Evolutionary conservation across 2,113 vertebrate species (phyloP), one percentile per base, ranked within the genome.

Genomic region (Serilophus lunatus): DNA sequence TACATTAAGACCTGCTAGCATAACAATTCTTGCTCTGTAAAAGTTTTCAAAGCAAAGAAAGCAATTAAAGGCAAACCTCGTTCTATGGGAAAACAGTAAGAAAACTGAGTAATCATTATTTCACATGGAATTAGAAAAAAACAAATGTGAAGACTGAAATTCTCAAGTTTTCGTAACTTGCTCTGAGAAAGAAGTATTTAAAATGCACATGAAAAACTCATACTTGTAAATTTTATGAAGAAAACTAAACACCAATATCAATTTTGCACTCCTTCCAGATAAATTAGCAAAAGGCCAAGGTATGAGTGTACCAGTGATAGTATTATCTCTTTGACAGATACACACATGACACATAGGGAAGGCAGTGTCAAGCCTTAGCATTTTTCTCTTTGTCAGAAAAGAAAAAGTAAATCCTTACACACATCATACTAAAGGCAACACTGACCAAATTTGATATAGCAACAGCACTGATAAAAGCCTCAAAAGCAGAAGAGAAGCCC

Each of bases 71-170:
- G 3, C 6, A 57, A 57, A 33, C 3, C 5, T 3, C 12, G 45
- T 8, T 74, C 26, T 59, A 17, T 33, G 29, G 24, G 19, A 42
- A 72, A 92, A 31, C 6, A 53, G 17, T 54, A 66, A 53, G n/a
- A 61, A 91, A 88, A 12, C 4, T 10, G 18, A 74, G 8, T 18
- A 51, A 70, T 70, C 12, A 16, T 69, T 82, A 35, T 47, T 88
- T 47, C 12, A 45, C 0, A 0, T 25, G 22, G 25, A 81, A 75
- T 1, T 45, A 4, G 77, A 63, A 54, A 64, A 83, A 7, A 3
- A 38, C 28, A 57, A 51, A 61, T 4, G 7, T 40, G 10, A 6
- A 80, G 22, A 59, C 0, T 60, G 19, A 93, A 57, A 82, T 51
- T 42, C 19, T 68, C 15, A 49, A 38, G 10, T 85, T 82, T 65